These are phyloP conservation scores for Pseudomyrmex pallidus DNA, from an alignment of 1,140 invertebrate genomes.

Conservation along the genomic window DNA sequence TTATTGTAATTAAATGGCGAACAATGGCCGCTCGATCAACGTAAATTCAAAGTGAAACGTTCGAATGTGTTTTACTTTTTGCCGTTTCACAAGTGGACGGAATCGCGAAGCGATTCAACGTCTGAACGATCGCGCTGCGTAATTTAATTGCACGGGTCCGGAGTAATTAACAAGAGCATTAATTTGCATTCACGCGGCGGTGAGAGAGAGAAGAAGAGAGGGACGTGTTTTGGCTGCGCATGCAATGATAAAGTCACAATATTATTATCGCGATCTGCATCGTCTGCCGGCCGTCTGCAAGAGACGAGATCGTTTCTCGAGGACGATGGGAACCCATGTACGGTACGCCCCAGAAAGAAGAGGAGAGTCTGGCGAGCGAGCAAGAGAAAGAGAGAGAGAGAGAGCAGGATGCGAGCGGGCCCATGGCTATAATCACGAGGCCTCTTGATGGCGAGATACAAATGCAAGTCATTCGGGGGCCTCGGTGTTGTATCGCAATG, in stretches of 20 bases:
- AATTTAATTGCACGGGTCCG: background rate
- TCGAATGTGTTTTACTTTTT: background rate
- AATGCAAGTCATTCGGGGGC: constrained; percentile 82
- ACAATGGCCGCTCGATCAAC: background rate
- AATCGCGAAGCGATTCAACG: background rate
- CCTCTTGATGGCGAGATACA: constrained; percentile 78
- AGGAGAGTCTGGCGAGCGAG: constrained; percentile 1
- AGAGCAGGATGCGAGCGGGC: constrained; percentile 67
- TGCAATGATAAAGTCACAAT: constrained; percentile 58
- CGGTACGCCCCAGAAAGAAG: constrained; percentile 11
- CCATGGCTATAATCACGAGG: constrained; percentile 80
- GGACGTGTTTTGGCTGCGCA: constrained; percentile 36
- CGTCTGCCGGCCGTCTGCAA: constrained; percentile 53
- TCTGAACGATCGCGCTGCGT: background rate
- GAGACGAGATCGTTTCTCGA: constrained; percentile 59
- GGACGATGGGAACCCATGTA: constrained; percentile 62
- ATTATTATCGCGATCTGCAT: constrained; percentile 60
- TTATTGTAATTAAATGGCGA: background rate
- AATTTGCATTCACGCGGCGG: constrained; percentile 3
- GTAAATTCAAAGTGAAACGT: constrained; percentile 2
- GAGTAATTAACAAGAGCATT: constrained; percentile 25
- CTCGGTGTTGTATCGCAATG: constrained; percentile 82
- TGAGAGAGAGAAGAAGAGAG: constrained; percentile 18
- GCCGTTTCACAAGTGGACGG: background rate
- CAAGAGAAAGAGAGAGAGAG: constrained; percentile 27